These are phyloP conservation scores for Drosophila funebris DNA, from an alignment of 1,140 invertebrate genomes.

Conservation along the genomic window DNA sequence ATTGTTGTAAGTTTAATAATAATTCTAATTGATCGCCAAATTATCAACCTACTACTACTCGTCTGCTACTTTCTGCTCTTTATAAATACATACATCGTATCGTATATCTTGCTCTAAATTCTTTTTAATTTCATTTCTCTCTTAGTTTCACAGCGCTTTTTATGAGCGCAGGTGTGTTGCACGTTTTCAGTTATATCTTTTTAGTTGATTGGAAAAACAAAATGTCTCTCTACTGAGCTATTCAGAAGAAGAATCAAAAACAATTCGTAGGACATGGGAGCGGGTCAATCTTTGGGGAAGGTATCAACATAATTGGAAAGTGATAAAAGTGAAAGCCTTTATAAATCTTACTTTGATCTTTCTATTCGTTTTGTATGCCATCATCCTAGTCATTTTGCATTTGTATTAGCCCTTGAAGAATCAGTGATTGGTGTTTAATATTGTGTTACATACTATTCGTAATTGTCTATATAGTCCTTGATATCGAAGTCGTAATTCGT, in stretches of 20 bases:
- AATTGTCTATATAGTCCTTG: conserved; percentile 80
- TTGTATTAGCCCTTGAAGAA: conserved; percentile 77
- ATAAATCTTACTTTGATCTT: conserved; percentile 18
- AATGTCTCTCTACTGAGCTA: neutral
- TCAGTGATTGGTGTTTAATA: conserved; percentile 81
- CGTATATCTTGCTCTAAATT: conserved; percentile 46
- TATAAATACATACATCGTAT: conserved; percentile 24
- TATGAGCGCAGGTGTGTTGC: conserved; percentile 43
- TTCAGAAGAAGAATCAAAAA: neutral
- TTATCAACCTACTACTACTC: conserved; percentile 72
- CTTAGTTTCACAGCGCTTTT: conserved; percentile 34
- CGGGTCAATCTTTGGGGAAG: neutral
- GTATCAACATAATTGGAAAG: conserved; percentile 51
- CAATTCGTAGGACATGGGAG: neutral
- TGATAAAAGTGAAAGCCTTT: conserved; percentile 32
- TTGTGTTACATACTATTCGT: conserved; percentile 79
- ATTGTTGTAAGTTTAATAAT: conserved; percentile 72
- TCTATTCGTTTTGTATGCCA: conserved; percentile 67
- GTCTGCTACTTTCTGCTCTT: conserved; percentile 70
- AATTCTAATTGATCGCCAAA: conserved; percentile 70
- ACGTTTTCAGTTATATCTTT: conserved; percentile 51
- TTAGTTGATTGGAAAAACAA: conserved; percentile 34
- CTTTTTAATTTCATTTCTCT: conserved; percentile 37
- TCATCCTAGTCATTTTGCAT: conserved; percentile 69
- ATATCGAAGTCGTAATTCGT: conserved; percentile 74